Percentiles rank a stretch among this genome's conserved stretches.
These are phyloP conservation scores for Leucosticte australis DNA, from an alignment of 2,113 vertebrate species.

Conservation along the genomic window DNA sequence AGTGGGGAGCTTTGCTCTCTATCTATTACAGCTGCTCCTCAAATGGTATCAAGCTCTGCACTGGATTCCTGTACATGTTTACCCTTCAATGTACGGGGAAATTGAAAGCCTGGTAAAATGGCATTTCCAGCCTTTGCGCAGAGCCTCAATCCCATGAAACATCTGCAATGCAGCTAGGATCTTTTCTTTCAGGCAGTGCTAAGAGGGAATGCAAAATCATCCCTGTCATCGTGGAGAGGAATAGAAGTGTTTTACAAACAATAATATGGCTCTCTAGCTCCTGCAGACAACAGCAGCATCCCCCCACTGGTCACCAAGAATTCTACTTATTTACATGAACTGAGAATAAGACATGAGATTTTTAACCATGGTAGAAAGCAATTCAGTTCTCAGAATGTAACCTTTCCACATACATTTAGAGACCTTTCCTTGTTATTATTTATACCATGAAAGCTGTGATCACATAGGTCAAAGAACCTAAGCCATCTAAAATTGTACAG, in stretches of 20 bases:
- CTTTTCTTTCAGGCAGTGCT: not conserved
- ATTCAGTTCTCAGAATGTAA: not conserved
- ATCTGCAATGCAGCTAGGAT: constrained; percentile 21
- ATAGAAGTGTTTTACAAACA: not conserved
- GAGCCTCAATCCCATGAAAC: not conserved
- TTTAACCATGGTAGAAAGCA: not conserved
- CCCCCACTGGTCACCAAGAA: not conserved
- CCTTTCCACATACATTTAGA: not conserved
- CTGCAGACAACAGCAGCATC: not conserved
- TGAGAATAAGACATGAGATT: not conserved
- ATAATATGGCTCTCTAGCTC: not conserved
- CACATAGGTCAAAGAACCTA: not conserved
- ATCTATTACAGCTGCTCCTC: not conserved
- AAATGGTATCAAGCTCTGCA: not conserved
- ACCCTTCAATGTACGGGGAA: not conserved
- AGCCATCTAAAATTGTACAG: not conserved
- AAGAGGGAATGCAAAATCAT: not conserved
- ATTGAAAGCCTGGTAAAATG: not conserved
- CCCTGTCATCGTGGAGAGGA: not conserved
- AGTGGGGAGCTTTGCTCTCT: not conserved
- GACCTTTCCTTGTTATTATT: not conserved
- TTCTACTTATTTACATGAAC: not conserved
- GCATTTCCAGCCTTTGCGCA: not conserved
- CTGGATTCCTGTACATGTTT: not conserved
- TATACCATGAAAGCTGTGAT: not conserved